Evolutionary conservation across 2,113 vertebrate genomes (phyloP).

Genomic region (Toxotes chatareus): DNA sequence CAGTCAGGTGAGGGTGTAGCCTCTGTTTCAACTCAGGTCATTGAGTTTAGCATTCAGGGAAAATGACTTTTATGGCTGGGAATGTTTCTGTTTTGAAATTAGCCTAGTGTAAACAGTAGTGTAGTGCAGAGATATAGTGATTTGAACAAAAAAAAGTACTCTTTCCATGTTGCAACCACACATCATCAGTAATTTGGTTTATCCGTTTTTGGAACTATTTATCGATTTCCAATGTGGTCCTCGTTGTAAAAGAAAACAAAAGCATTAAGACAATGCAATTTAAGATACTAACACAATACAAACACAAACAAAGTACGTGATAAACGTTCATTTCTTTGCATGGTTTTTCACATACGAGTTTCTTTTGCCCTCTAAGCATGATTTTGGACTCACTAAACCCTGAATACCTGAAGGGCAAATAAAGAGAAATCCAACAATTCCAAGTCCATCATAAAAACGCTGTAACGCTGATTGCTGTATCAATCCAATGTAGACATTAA

Average conservation of each 20-base stretch:
- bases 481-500: not conserved
- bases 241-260: slow-evolving; percentile 11
- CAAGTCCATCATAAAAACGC: not conserved
- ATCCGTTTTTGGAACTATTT: slow-evolving; percentile 9
- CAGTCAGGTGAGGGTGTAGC: slow-evolving; percentile 75
- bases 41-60: slow-evolving; percentile 53
- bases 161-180: not conserved
- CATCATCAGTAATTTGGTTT: slow-evolving; percentile 1
- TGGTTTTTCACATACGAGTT: slow-evolving; percentile 12
- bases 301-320: slow-evolving; percentile 13
- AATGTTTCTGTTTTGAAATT: not conserved
- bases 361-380: not conserved
- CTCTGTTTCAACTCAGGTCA: slow-evolving; percentile 69
- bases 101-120: not conserved
- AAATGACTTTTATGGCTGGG: not conserved
- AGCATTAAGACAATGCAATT: not conserved
- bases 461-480: not conserved
- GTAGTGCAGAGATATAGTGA: not conserved
- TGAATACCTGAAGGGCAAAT: not conserved
- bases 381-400: not conserved
- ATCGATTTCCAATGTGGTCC: slow-evolving; percentile 15
- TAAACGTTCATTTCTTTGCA: not conserved
- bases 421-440: not conserved
- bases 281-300: not conserved
- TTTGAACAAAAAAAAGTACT: not conserved